A percentile compares a stretch with the other conserved stretches of the same genome.
phyloP scores from a whole-genome alignment of 2,888 invertebrate species.

The Nemotelus nigrinus region DNA sequence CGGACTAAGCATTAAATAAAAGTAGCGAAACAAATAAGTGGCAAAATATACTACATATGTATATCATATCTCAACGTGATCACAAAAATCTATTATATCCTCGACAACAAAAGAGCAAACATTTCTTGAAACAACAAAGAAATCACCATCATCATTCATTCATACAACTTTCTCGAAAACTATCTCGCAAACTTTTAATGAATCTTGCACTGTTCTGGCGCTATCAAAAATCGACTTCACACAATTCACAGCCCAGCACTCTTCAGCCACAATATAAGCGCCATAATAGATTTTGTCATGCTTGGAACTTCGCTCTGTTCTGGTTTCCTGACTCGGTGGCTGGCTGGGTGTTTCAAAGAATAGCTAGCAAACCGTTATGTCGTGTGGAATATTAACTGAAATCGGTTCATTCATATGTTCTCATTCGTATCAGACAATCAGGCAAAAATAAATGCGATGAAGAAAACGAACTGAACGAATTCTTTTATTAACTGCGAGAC shows the following conservation, averaged over 20 bases:
- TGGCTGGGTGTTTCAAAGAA: neutral
- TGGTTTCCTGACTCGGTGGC: too few relatives aligned
- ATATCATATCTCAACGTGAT: too few relatives aligned
- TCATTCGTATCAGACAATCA: neutral
- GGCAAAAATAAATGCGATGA: neutral
- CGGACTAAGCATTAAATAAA: too few relatives aligned
- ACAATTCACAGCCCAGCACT: neutral
- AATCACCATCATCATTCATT: too few relatives aligned
- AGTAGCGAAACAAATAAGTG: too few relatives aligned
- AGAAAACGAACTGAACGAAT: conserved; percentile 1
- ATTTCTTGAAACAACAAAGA: too few relatives aligned
- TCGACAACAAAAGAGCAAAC: too few relatives aligned
- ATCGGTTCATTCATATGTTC: conserved; percentile 20
- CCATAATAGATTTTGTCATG: too few relatives aligned
- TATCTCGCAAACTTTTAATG: neutral
- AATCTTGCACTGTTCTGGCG: neutral
- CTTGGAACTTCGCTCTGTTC: neutral
- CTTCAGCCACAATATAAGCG: neutral
- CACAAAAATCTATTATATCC: too few relatives aligned
- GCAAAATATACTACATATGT: too few relatives aligned
- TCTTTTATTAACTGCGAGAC: conserved; percentile 27
- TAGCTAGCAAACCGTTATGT: neutral
- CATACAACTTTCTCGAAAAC: neutral
- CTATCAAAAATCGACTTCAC: conserved; percentile 5
- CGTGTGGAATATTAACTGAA: neutral